Evolutionary conservation across 2,888 invertebrate genomes (phyloP), one percentile per base, ranked within the genome.

Genomic region (Sesia bembeciformis): DNA sequence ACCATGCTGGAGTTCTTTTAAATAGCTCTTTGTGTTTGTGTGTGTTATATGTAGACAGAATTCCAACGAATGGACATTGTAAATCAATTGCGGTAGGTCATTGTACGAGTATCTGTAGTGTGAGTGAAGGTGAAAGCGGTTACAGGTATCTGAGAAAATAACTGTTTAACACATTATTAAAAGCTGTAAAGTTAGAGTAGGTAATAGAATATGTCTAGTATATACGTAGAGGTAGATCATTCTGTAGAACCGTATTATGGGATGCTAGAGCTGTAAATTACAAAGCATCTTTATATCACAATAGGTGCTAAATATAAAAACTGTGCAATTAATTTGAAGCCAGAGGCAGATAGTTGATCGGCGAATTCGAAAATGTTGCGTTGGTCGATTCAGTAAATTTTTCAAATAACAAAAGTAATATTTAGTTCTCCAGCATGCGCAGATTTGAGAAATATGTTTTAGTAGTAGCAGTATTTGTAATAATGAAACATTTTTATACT

Each of bases 1-100:
- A 84, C 84, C 85, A 87, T 83, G 85, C 85, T 87, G 85, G 84
- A 85, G 80, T 78, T 81, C 81, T 77, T 72, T 72, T 40, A 7
- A 40, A 58, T 66, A 55, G 66, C 66, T 73, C 60, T 61, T 64
- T 68, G 57, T 62, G 65, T 72, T 75, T 81, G 67, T 75, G 64
- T 69, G 69, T 74, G 62, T 66, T 57, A 62, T 66, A 75, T 80
- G 71, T 77, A 58, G 61, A 57, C 53, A 76, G 77, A 77, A 75
- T 76, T 75, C 80, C 81, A 82, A 79, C 70, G 59, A 60, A 79
- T 79, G 77, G 76, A 78, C 76, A 66, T 61, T 60, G 60, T 62
- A 56, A 58, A 60, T 56, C 62, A 54, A 62, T 63, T 56, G 54
- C 55, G 57, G 51, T 59, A 57, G 50, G 53, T 40, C 52, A 57